phyloP scores from a whole-genome alignment of 2,888 invertebrate species.

The Nemurella pictetii region DNA sequence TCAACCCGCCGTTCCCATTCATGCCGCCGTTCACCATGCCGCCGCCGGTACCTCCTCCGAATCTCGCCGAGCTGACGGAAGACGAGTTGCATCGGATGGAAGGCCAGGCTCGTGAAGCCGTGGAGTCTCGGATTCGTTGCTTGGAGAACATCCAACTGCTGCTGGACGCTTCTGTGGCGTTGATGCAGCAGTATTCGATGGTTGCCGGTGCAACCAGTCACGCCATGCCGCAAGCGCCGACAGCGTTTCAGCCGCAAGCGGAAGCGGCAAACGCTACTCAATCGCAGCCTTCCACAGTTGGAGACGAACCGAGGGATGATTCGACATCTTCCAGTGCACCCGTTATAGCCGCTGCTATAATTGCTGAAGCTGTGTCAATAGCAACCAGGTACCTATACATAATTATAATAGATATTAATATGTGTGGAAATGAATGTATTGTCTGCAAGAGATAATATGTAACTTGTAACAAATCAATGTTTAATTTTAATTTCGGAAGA shows the following conservation, averaged over 20 bases:
- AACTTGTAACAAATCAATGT: too few species aligned
- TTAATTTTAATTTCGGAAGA: neutral
- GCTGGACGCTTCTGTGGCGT: conserved; percentile 88
- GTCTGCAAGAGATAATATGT: too few species aligned
- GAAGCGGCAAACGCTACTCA: neutral
- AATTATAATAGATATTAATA: neutral
- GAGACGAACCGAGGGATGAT: neutral
- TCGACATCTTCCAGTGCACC: neutral
- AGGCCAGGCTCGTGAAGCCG: conserved; percentile 80
- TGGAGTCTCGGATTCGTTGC: conserved; percentile 88
- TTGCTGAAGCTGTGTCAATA: conserved; percentile 26
- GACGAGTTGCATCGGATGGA: conserved; percentile 89
- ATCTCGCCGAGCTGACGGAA: conserved; percentile 72
- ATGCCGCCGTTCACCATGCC: conserved; percentile 55
- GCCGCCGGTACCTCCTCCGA: conserved; percentile 77
- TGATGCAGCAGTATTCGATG: conserved; percentile 91
- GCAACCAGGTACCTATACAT: conserved; percentile 7
- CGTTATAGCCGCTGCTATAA: conserved; percentile 23
- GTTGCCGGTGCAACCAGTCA: conserved; percentile 54
- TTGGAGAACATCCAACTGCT: conserved; percentile 84
- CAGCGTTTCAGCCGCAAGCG: neutral
- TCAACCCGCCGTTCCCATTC: conserved; percentile 58
- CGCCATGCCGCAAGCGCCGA: conserved; percentile 14
- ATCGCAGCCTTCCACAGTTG: neutral
- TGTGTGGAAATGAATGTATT: too few species aligned